These are phyloP conservation scores for Saturnia japonica DNA, from an alignment of 2,888 invertebrate genomes.

Conservation along the genomic window DNA sequence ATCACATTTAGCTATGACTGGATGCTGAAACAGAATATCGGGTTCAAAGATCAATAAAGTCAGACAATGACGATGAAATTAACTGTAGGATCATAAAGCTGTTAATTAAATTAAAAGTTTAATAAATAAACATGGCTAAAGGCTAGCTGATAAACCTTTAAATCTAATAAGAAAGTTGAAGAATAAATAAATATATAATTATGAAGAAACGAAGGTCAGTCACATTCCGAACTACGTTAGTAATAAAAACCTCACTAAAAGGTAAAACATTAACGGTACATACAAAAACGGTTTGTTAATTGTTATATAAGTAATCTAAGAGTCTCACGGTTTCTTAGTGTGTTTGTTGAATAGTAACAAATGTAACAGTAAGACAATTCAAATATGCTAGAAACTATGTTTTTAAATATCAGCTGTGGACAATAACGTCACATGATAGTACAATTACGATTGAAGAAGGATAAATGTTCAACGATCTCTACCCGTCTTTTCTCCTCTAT, in stretches of 20 bases:
- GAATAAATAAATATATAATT: neutral
- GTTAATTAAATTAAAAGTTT: neutral
- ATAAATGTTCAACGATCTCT: too few species aligned
- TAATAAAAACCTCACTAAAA: neutral
- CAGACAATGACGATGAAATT: too few species aligned
- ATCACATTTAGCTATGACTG: too few species aligned
- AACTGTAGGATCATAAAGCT: neutral
- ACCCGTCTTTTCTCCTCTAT: too few species aligned
- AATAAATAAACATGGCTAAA: neutral
- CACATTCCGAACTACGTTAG: slow-evolving; percentile 2
- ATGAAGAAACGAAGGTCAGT: neutral
- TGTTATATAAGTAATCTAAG: slow-evolving; percentile 9
- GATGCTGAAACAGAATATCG: too few species aligned
- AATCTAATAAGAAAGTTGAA: neutral
- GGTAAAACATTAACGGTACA: slow-evolving; percentile 9
- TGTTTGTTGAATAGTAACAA: neutral
- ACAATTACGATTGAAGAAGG: too few species aligned
- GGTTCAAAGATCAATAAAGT: neutral
- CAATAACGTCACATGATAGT: too few species aligned
- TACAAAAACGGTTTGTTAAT: slow-evolving; percentile 13
- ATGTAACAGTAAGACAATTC: neutral
- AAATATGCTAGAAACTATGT: neutral
- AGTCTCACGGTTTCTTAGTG: slow-evolving; percentile 3
- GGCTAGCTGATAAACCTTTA: neutral
- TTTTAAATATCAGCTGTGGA: neutral